Conservation (phyloP, 2,113 vertebrate genomes). For the Urocynchramus pylzowi region DNA sequence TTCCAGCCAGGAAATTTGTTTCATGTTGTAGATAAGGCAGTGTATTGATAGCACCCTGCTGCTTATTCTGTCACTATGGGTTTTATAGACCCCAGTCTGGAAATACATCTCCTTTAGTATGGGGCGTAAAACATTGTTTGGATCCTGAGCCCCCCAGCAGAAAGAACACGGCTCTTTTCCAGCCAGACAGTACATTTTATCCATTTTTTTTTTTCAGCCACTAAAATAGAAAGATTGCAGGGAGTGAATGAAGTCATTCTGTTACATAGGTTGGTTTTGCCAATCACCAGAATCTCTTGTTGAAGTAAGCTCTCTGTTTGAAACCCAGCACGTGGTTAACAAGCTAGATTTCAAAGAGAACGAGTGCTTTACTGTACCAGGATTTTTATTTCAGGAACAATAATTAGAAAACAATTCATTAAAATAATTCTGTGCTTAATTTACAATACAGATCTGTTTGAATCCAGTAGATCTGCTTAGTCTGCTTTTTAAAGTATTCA, state of each 20-base stretch:
- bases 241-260: constrained; percentile 32
- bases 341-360: constrained; percentile 9
- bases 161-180: not conserved
- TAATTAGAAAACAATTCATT: not conserved
- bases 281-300: not conserved
- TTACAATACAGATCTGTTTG: not conserved
- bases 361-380: not conserved
- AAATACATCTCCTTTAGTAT: not conserved
- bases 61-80: not conserved
- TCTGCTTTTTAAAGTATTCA: constrained; percentile 6
- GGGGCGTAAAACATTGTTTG: not conserved
- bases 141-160: not conserved
- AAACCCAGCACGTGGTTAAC: constrained; percentile 2
- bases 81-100: not conserved
- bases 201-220: constrained; percentile 48
- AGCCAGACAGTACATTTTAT: constrained; percentile 4
- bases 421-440: not conserved
- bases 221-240: constrained; percentile 32
- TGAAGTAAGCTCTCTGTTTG: constrained; percentile 31
- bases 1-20: constrained; percentile 24
- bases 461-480: not conserved
- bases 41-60: constrained; percentile 29
- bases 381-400: not conserved
- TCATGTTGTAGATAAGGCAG: constrained; percentile 31
- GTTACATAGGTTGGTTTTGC: not conserved